Conservation (phyloP, 2,888 invertebrate genomes). For the Ophion obscuratus region DNA sequence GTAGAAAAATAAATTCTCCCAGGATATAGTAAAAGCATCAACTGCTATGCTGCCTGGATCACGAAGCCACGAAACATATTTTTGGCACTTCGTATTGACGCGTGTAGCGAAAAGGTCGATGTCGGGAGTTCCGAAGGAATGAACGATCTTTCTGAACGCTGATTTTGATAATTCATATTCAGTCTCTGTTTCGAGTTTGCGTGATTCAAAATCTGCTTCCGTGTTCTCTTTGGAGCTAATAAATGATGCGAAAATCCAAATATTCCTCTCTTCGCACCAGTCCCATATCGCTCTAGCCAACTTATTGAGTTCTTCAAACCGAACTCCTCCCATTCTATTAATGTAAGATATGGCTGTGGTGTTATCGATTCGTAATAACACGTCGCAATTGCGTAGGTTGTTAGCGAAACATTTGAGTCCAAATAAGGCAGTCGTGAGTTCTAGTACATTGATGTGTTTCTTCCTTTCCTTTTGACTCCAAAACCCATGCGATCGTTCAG, state of each 20-base stretch:
- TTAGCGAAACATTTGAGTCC: conserved; percentile 2
- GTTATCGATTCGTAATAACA: conserved; percentile 49
- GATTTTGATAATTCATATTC: not conserved
- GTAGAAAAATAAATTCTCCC: not conserved
- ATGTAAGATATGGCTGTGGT: conserved; percentile 52
- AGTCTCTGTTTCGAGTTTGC: not conserved
- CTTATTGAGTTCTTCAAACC: conserved; percentile 34
- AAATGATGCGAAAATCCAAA: too few relatives aligned
- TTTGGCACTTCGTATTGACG: not conserved
- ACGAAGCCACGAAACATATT: not conserved
- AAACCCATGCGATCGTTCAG: not conserved
- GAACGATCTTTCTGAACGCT: not conserved
- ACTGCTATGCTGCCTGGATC: not conserved
- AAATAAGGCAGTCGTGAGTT: conserved; percentile 8
- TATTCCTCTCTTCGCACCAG: too few relatives aligned
- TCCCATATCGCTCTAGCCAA: not conserved
- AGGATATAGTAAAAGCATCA: not conserved
- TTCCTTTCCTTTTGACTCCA: not conserved
- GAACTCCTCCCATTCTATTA: conserved; percentile 15
- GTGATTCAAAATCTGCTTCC: not conserved
- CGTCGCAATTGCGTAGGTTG: not conserved
- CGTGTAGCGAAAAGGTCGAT: not conserved
- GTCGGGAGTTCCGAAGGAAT: not conserved
- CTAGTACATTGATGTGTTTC: not conserved
- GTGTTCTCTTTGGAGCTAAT: not conserved